A percentile compares a stretch with the other conserved stretches of the same genome.
These are phyloP conservation scores for Lasioglossum zephyrum DNA, from an alignment of 2,888 invertebrate genomes.

Conservation along the genomic window DNA sequence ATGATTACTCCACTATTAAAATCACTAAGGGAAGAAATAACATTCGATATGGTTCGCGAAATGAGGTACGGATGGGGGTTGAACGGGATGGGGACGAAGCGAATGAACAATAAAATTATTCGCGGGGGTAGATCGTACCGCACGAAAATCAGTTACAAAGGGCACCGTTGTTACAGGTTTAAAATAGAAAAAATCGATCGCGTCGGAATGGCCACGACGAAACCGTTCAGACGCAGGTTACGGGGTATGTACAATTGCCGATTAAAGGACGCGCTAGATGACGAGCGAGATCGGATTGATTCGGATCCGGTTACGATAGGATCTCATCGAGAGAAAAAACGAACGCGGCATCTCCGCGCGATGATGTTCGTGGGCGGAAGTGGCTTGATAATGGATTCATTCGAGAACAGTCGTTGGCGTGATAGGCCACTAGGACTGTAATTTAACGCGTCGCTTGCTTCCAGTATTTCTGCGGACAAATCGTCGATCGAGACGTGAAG, in stretches of 20 bases:
- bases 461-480: conserved; percentile 15
- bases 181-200: conserved; percentile 46
- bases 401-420: conserved; percentile 42
- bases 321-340: conserved; percentile 10
- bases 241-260: not conserved
- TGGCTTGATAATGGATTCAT: conserved; percentile 48
- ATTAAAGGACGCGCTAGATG: not conserved
- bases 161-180: not conserved
- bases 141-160: not conserved
- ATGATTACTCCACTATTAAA: no score
- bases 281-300: not conserved
- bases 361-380: conserved; percentile 39
- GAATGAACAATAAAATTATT: not conserved
- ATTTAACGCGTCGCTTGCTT: conserved; percentile 28
- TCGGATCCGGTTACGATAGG: conserved; percentile 1
- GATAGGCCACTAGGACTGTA: conserved; percentile 3
- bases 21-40: no score
- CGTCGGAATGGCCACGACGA: not conserved
- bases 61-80: no score
- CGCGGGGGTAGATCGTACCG: not conserved
- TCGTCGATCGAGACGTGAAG: not conserved
- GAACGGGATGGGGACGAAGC: not conserved
- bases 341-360: conserved; percentile 25
- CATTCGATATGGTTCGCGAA: no score
- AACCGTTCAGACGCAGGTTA: not conserved